Base-by-base conservation (phyloP, 2,113 vertebrate genomes). In the Boulengeromyrus knoepffleri region DNA sequence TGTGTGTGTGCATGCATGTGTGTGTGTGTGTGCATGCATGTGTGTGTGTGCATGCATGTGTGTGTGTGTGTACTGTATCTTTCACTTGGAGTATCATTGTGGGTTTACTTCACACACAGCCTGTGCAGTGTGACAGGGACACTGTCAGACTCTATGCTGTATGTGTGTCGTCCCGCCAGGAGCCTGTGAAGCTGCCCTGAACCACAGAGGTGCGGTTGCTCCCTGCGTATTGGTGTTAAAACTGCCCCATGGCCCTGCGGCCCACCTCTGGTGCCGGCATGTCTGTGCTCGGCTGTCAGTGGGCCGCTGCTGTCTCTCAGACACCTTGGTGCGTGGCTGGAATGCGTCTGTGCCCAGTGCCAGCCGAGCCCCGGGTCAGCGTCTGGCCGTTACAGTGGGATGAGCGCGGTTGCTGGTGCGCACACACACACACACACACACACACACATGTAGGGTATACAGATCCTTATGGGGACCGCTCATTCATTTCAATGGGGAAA, bases 251-350 rank as follows among this genome's bases (percentile, higher is more conserved):
- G 1, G 24, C 66, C 31, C 49, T 1, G 31, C 4, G 50, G 36
- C 17, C 39, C 31, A 31, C 6, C 27, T 10, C 74, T 42, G 89
- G 89, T 42, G 89, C 89, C 89, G 21, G 50, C 9, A 39, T 46
- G 89, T 84, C 89, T 89, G 52, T 56, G 88, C 70, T 42, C 36
- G 13, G 70, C 70, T 13, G 49, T 39, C 49, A 39, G 36, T 56
- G 77, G 89, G 8, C 1, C 2, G 50, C n/a, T 0, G 17, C 52
- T 3, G 77, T 2, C 52, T 89, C 39, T 83, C 36, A 24, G 52
- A 77, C 52, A 85, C 77, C 89, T 84, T 84, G 74, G 74, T 50
- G 31, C 17, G 24, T 3, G 24, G 19, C 89, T 89, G 89, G 52
- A 53, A 89, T 7, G 45, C 1, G 5, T 85, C 80, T 47, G 42